Evolutionary conservation across 2,797 vertebrate species (phyloP), one percentile per base, ranked within the genome.

Genomic region (Myotis pilosus): DNA sequence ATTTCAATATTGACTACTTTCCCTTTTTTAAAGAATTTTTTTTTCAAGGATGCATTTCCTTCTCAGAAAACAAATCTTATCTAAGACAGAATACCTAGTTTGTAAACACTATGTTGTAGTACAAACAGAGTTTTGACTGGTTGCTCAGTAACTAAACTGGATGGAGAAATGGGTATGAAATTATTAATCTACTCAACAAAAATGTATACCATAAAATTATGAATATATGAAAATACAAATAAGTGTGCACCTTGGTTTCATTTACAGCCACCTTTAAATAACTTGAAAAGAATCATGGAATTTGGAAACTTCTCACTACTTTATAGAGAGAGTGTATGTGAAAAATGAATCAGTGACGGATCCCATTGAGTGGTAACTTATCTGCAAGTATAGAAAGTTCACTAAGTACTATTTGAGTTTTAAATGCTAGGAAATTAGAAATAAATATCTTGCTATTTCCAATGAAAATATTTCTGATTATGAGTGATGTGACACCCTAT

Each of bases 401-500:
- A 28, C 30, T 11, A 55, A 49, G 19, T 30, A 71, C 5, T 3
- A 83, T 25, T 49, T 86, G 55, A 22, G 25, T 80, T 92, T 89
- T 69, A 95, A 95, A 55, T 78, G 6, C 15, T 88, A 76, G 38
- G 62, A 94, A 94, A 68, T 49, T 80, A 17, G 47, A 94, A 89
- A 13, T 60, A 72, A 89, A 36, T 72, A 64, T 49, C 9, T 49
- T 92, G n/a, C 5, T 95, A 85, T 84, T 82, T 80, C 23, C 5
- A 60, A 6, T 28, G 28, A 57, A 88, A 91, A 57, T 55, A 12
- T 94, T 89, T 82, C 36, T 87, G 30, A 87, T 78, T 92, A 85
- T 49, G 25, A 89, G 25, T 68, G 62, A 80, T 89, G 33, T 57
- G 66, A 28, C 3, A 87, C 6, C 57, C 8, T 80, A 36, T 72